These are phyloP conservation scores for Hanleya hanleyi DNA, from an alignment of 2,888 invertebrate species.

Conservation along the genomic window DNA sequence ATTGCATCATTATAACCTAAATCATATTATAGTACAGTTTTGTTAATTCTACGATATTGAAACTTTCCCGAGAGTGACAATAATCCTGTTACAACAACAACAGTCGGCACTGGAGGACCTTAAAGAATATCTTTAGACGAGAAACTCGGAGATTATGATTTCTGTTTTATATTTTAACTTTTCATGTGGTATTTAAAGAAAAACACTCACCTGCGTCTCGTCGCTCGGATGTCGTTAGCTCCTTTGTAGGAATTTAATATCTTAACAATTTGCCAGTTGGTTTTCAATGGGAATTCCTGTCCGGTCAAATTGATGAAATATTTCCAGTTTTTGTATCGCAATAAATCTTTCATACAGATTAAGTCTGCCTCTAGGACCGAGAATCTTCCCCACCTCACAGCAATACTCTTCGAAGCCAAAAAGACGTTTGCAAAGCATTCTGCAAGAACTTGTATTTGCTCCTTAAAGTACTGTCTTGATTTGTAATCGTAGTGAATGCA, in stretches of 20 bases:
- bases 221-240: slow-evolving; percentile 59
- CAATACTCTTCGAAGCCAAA: slow-evolving; percentile 39
- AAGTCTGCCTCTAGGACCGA: slow-evolving; percentile 59
- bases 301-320: slow-evolving; percentile 70
- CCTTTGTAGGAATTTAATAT: slow-evolving; percentile 61
- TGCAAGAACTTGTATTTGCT: slow-evolving; percentile 35
- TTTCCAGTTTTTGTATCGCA: slow-evolving; percentile 53
- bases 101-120: too few relatives aligned
- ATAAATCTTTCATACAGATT: slow-evolving; percentile 53
- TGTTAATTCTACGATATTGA: too few relatives aligned
- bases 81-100: too few relatives aligned
- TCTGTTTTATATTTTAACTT: too few relatives aligned
- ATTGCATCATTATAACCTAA: too few relatives aligned
- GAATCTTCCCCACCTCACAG: slow-evolving; percentile 59
- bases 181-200: too few relatives aligned
- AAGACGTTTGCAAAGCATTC: slow-evolving; percentile 57
- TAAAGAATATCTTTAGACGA: too few relatives aligned
- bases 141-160: too few relatives aligned
- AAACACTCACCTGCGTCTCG: too few relatives aligned
- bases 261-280: slow-evolving; percentile 62
- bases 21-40: too few relatives aligned
- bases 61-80: too few relatives aligned
- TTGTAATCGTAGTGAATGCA: slow-evolving; percentile 61
- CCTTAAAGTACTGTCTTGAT: slow-evolving; percentile 25
- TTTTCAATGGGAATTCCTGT: slow-evolving; percentile 67